Base-by-base conservation (phyloP, 2,888 invertebrate species). In the Sminthurinus aureus region DNA sequence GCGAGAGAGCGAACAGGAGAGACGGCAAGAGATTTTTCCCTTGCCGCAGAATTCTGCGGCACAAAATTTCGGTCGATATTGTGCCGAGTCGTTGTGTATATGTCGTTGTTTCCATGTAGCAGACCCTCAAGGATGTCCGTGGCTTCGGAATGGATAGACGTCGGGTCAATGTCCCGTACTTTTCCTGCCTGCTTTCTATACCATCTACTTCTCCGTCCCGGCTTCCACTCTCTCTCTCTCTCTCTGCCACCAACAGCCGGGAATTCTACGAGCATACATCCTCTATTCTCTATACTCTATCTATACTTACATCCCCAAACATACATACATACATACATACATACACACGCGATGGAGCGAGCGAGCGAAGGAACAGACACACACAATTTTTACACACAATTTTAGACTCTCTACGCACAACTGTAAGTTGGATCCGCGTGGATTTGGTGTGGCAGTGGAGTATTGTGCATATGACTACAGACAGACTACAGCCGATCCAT, bases 131-230 rank as follows among this genome's bases (percentile, higher is more conserved):
- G 38, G 38, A 38, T 38, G 38, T 38, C 38, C 38, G 6, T 4
- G 6, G 38, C 38, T 38, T 84, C 82, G 18, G 58, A 83, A 85
- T 82, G 81, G 83, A 83, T 83, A 85, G 81, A 85, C 81, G 77
- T 64, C 78, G 84, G 84, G 85, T 85, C 85, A 85, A 85, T 83
- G 85, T 80, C 85, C 85, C 85, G 82, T 75, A 67, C 75, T 18
- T 51, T 50, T 52, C 75, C 75, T 24, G 4, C 3, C 83, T 15
- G 2, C 80, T 69, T 79, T 76, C 80, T 71, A 81, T 81, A 77
- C 26, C 73, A 26, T n/a, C n/a, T n/a, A n/a, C n/a, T 6, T 38
- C 38, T 38, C n/a, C 66, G 50, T 20, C 79, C 81, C 81, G 84
- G 81, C 84, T 81, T 75, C 71, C 67, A 71, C 78, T 78, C 73